Base-by-base conservation (phyloP, 2,113 vertebrate genomes). In the Amphilophus citrinellus region DNA sequence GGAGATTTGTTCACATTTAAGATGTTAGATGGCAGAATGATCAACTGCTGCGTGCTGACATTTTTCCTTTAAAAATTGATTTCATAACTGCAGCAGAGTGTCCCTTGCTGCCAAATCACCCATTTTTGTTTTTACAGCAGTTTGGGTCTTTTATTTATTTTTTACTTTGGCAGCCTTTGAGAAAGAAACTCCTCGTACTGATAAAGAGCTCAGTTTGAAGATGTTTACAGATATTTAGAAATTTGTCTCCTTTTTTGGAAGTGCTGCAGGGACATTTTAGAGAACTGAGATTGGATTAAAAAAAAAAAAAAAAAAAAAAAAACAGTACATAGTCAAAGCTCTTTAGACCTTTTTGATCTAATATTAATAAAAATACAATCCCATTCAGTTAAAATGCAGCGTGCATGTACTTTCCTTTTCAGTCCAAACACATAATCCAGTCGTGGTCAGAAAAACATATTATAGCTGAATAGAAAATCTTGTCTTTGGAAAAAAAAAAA, bases 371-470 rank as follows among this genome's bases (percentile, higher is more conserved):
- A 62, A 77, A 85, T 73, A 58, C 42, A 76, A 65, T 83, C 81
- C 56, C 24, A 59, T 42, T 68, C n/a, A 47, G 4, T 76, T 30
- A 13, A 79, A 77, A 75, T 63, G 68, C 32, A 42, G 71, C 11
- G 15, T 57, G 59, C 57, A 80, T 63, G 35, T 56, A 56, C 59
- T 61, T 47, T 56, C 37, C 27, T 39, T 68, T 78, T 44, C 20
- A 87, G 65, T 78, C 42, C 37, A 44, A 60, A 83, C 22, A 75
- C 44, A 63, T 93, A 89, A 93, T 91, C 89, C 84, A 84, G 50
- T 86, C 76, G 50, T 61, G 30, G 32, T 63, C 79, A 79, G 79
- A 88, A 83, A 73, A 89, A 84, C 60, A 56, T 65, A 65, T 86
- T 61, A 82, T 0, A 66, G 80, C 89, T 56, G 44, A 76, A 82